Evolutionary conservation across 2,888 invertebrate species (phyloP).

Genomic region (Leptinotarsa haldemani): DNA sequence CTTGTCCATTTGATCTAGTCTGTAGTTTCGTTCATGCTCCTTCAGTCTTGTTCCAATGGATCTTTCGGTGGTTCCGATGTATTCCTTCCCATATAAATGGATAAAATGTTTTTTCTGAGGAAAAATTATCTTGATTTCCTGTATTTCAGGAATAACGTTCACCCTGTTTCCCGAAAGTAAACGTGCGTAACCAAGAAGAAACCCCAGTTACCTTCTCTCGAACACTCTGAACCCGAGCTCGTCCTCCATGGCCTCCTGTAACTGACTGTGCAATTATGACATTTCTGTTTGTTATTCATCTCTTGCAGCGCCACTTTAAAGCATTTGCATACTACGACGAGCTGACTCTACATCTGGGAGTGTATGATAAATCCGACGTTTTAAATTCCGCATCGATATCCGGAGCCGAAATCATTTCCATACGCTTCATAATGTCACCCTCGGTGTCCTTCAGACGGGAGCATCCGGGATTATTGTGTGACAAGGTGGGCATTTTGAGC

Average conservation of each 20-base stretch:
- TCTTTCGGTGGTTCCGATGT: too few species aligned
- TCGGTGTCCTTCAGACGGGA: not conserved
- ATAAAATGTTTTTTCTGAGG: too few species aligned
- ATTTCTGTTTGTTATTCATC: slow-evolving; percentile 19
- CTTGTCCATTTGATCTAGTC: too few species aligned
- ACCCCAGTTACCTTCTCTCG: not conserved
- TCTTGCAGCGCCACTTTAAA: slow-evolving; percentile 13
- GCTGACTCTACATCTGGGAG: slow-evolving; percentile 12
- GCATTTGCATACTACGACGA: slow-evolving; percentile 13
- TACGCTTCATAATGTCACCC: slow-evolving; percentile 9
- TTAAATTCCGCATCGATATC: slow-evolving; percentile 17
- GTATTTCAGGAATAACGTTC: too few species aligned
- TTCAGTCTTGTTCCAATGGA: too few species aligned
- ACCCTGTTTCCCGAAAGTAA: not conserved
- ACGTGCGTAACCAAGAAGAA: not conserved
- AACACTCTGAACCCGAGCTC: not conserved
- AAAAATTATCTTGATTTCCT: too few species aligned
- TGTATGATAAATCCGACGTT: slow-evolving; percentile 11
- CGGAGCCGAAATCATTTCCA: slow-evolving; percentile 20
- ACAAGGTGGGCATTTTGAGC: slow-evolving; percentile 12
- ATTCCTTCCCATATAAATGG: too few species aligned
- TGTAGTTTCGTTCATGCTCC: too few species aligned
- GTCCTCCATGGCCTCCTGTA: not conserved
- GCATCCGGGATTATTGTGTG: slow-evolving; percentile 3
- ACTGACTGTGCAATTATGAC: slow-evolving; percentile 12